Evolutionary conservation across 2,797 vertebrate species (phyloP).

Genomic region (Alexandromys oeconomus): DNA sequence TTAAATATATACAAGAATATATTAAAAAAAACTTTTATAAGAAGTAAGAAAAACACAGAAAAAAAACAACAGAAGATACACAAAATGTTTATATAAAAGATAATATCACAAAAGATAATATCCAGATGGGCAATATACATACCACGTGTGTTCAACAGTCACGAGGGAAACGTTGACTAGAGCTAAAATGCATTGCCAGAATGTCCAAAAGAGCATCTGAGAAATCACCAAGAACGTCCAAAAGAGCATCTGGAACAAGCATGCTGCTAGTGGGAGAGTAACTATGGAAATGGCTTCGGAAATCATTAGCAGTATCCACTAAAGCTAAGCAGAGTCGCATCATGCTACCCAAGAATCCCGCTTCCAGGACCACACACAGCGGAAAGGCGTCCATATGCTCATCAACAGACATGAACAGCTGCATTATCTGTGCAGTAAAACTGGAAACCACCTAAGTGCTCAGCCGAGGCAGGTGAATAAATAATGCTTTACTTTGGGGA

Average conservation of each 20-base stretch:
- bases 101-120: not conserved
- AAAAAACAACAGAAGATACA: not conserved
- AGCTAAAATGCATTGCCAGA: not conserved
- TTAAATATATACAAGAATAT: not conserved
- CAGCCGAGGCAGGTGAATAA: not conserved
- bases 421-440: conserved; percentile 9
- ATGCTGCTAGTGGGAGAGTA: too few species aligned
- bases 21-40: not conserved
- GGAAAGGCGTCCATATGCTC: not conserved
- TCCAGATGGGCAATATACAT: not conserved
- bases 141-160: not conserved
- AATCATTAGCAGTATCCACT: not conserved
- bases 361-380: not conserved
- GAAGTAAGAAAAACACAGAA: conserved; percentile 16
- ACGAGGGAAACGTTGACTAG: not conserved
- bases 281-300: not conserved
- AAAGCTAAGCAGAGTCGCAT: not conserved
- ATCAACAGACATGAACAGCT: not conserved
- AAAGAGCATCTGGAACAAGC: not conserved
- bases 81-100: not conserved
- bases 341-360: not conserved
- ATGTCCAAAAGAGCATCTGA: not conserved
- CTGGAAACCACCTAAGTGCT: conserved; percentile 4
- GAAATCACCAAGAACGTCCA: not conserved
- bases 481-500: not conserved